These are phyloP conservation scores for Dolichallabes microphthalmus DNA, from an alignment of 2,113 vertebrate species.

Conservation along the genomic window DNA sequence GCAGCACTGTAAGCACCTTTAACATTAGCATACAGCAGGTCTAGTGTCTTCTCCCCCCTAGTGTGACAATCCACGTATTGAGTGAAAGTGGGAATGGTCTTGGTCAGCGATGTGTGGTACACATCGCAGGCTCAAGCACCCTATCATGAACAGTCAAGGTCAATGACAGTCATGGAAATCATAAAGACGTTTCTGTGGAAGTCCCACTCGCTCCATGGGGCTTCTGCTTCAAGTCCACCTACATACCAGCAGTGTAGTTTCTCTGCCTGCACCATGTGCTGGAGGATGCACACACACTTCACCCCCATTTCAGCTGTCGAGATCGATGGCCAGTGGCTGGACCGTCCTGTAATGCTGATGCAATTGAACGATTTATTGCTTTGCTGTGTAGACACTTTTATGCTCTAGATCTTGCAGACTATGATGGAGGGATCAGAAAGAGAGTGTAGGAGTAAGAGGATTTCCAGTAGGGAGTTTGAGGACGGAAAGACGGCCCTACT, in stretches of 20 bases:
- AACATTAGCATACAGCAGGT: no score
- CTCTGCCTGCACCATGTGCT: background rate
- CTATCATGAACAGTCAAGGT: background rate
- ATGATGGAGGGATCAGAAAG: background rate
- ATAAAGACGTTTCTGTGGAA: background rate
- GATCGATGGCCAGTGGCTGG: slow-evolving; percentile 19
- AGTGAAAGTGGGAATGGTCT: no score
- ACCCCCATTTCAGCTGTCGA: background rate
- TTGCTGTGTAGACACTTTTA: slow-evolving; percentile 13
- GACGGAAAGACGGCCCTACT: slow-evolving; percentile 13
- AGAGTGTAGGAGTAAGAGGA: slow-evolving; percentile 52
- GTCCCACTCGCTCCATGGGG: background rate
- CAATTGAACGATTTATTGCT: slow-evolving; percentile 40
- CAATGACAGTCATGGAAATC: background rate
- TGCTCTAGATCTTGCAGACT: slow-evolving; percentile 13
- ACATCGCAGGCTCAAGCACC: background rate
- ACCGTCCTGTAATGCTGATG: slow-evolving; percentile 33
- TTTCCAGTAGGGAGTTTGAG: slow-evolving; percentile 52
- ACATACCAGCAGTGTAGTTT: background rate
- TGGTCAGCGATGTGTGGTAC: no score
- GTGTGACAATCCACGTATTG: no score
- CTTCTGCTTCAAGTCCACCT: background rate
- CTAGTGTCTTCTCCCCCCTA: no score
- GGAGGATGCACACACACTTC: background rate
- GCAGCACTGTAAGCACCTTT: no score